Conservation (phyloP, 1,140 invertebrate species). For the Apis dorsata region DNA sequence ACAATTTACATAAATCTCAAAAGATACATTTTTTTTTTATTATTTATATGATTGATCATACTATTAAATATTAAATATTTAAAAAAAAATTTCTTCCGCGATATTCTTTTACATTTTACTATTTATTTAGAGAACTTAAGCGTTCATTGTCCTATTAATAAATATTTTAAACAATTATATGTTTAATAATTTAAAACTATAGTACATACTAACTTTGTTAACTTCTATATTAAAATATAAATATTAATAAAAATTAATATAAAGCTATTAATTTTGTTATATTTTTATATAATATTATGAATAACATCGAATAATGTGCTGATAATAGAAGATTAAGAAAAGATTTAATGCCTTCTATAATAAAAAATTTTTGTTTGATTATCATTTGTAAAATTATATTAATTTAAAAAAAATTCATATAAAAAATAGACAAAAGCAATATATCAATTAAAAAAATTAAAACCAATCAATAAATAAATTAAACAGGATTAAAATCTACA, state of each 20-base stretch:
- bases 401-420: neutral
- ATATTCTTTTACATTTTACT: neutral
- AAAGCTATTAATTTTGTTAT: neutral
- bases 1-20: neutral
- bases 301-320: neutral
- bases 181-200: neutral
- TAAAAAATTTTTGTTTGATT: neutral
- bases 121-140: neutral
- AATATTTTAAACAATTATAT: slow-evolving; percentile 8
- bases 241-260: neutral
- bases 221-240: neutral
- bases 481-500: neutral
- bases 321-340: neutral
- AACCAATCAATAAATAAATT: neutral
- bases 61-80: neutral
- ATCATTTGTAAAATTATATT: neutral
- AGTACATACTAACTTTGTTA: neutral
- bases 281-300: neutral
- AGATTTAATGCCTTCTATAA: neutral
- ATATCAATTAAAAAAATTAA: slow-evolving; percentile 20
- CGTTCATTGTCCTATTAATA: neutral
- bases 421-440: slow-evolving; percentile 9
- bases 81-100: neutral
- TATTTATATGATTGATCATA: neutral
- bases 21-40: neutral